Percentiles rank a stretch among this genome's conserved stretches.
Evolutionary conservation across 2,888 invertebrate species (phyloP).

Genomic region (Alentia gelatinosa): DNA sequence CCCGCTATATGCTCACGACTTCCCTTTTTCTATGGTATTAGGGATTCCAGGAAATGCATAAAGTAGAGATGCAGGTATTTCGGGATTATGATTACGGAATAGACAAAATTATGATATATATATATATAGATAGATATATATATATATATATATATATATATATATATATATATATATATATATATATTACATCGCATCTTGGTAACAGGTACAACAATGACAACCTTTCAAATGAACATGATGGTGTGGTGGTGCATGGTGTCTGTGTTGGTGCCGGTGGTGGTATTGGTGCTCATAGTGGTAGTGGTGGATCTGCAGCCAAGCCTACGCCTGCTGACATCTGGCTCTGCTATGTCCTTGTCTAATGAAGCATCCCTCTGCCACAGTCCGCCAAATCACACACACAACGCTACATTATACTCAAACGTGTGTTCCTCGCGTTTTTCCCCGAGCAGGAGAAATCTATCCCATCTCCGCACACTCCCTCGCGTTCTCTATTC

Average conservation of each 20-base stretch:
- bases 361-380: background rate
- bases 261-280: no score
- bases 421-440: background rate
- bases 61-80: background rate
- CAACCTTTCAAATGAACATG: background rate
- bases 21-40: no score
- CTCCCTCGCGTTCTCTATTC: no score
- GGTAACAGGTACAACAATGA: background rate
- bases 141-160: slow-evolving; percentile 35
- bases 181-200: background rate
- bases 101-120: background rate
- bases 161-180: slow-evolving; percentile 24
- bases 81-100: background rate
- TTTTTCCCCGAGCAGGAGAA: no score
- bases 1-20: no score
- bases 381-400: background rate
- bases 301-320: background rate
- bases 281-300: no score
- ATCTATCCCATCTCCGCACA: no score
- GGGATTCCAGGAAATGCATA: no score
- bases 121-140: background rate
- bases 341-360: background rate
- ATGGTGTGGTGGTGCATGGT: no score
- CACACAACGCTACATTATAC: background rate
- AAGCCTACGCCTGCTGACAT: background rate